Conservation (phyloP, 2,113 vertebrate species). For the Dromas ardeola region DNA sequence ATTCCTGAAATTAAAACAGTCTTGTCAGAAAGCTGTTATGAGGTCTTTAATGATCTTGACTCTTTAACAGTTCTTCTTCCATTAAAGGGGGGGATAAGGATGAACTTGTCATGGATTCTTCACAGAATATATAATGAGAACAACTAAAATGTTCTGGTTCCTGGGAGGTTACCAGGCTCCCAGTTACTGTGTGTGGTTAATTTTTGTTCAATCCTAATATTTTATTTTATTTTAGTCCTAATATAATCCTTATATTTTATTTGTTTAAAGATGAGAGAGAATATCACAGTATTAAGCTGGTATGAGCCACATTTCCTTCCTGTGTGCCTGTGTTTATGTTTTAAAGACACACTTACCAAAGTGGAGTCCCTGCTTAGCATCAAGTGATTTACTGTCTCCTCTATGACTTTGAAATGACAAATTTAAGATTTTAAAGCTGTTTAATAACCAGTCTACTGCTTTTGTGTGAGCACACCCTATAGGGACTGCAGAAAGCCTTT, state of each 20-base stretch:
- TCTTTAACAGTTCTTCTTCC: neutral
- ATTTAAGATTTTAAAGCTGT: neutral
- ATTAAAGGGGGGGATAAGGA: neutral
- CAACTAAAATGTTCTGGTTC: neutral
- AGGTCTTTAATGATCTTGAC: neutral
- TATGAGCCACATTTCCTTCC: neutral
- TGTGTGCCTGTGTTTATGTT: neutral
- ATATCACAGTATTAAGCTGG: neutral
- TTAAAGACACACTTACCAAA: neutral
- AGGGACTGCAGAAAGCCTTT: neutral
- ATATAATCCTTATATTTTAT: neutral
- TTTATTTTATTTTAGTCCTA: neutral
- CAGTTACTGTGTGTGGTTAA: neutral
- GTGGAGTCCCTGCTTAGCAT: neutral
- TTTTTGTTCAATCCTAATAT: neutral
- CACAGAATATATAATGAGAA: neutral
- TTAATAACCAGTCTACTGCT: neutral
- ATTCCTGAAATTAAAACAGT: constrained; percentile 3
- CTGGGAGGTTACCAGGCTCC: neutral
- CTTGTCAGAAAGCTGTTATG: constrained; percentile 23
- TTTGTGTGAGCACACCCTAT: neutral
- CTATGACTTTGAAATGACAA: neutral
- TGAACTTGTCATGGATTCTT: neutral
- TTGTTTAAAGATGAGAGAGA: neutral
- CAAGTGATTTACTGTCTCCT: neutral